Base-by-base conservation (phyloP, 2,888 invertebrate species). In the Mimas tiliae region DNA sequence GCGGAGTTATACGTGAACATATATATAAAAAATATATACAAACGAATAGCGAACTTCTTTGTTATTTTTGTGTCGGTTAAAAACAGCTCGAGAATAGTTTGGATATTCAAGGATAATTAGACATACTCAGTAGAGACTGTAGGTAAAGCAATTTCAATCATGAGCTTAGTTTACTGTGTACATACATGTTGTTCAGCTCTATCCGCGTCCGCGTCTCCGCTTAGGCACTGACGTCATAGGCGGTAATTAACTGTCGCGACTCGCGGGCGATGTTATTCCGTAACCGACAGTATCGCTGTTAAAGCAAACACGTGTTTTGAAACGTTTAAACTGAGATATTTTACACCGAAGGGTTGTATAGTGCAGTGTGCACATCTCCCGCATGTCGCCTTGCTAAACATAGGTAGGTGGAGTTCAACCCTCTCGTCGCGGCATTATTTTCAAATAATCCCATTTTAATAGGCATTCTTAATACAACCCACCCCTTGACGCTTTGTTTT, bases 251-350 rank as follows among this genome's bases (percentile, higher is more conserved):
- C 79, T 82, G 79, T 75, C 76, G 80, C 80, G 80, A 80, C 79
- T 75, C 76, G 80, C 80, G 80, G 80, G 80, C 81, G 78, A 87
- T 91, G 82, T 89, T 88, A 89, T 81, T 80, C 80, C 74, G 76
- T 73, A 77, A 78, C 78, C 83, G 78, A 70, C 66, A 86, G 86
- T 89, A 88, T 90, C 88, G 86, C 71, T 84, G 85, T 83, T 84
- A 84, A 82, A 84, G 77, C 80, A 84, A 91, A 90, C 93, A 93
- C 84, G 85, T 93, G 93, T 91, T 90, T 80, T 81, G 77, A 79
- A 87, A 80, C 88, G 84, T 85, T 90, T 89, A 88, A 90, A 89
- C 81, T 85, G 84, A 88, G 83, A 89, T 89, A 88, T 90, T 91
- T 89, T 89, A 92, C 88, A 85, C 80, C 76, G 85, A 93, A 91